A percentile compares a stretch with the other conserved stretches of the same genome.
These are phyloP conservation scores for Psittacula derbiana DNA, from an alignment of 2,797 vertebrate genomes.

Conservation along the genomic window DNA sequence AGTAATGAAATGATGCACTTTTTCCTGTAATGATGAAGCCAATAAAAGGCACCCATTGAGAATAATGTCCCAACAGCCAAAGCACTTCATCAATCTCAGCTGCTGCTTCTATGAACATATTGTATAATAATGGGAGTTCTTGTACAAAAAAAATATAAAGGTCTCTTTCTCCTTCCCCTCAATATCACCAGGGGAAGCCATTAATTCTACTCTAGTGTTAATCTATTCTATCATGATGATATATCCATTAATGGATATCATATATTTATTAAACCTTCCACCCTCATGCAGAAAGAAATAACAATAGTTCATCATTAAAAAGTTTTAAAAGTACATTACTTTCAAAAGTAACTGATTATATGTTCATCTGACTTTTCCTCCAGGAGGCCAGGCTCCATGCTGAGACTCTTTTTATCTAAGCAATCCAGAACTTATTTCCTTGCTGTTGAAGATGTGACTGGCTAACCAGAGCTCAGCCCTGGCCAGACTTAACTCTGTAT, in stretches of 20 bases:
- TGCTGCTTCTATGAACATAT: not conserved
- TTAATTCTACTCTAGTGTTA: slow-evolving; percentile 4
- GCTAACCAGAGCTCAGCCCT: not conserved
- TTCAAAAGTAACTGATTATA: not conserved
- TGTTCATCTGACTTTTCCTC: slow-evolving; percentile 7
- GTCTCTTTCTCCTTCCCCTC: not conserved
- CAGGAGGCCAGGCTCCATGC: not conserved
- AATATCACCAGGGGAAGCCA: slow-evolving; percentile 1
- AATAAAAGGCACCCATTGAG: not conserved
- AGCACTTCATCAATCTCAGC: slow-evolving; percentile 9
- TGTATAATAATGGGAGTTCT: not conserved
- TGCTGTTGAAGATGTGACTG: not conserved
- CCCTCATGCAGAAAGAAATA: not conserved
- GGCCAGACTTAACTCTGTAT: slow-evolving; percentile 1
- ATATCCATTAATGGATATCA: not conserved
- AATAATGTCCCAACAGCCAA: slow-evolving; percentile 12
- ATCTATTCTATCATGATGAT: not conserved
- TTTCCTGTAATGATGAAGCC: not conserved
- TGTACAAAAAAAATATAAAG: not conserved
- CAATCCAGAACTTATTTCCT: not conserved
- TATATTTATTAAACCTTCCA: slow-evolving; percentile 16
- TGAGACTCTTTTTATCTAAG: not conserved
- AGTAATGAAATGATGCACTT: not conserved
- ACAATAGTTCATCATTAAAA: not conserved
- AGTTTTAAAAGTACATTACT: not conserved